A percentile compares a stretch with the other conserved stretches of the same genome.
Evolutionary conservation across 2,888 invertebrate genomes (phyloP).

Genomic region (Dynastes grantii): DNA sequence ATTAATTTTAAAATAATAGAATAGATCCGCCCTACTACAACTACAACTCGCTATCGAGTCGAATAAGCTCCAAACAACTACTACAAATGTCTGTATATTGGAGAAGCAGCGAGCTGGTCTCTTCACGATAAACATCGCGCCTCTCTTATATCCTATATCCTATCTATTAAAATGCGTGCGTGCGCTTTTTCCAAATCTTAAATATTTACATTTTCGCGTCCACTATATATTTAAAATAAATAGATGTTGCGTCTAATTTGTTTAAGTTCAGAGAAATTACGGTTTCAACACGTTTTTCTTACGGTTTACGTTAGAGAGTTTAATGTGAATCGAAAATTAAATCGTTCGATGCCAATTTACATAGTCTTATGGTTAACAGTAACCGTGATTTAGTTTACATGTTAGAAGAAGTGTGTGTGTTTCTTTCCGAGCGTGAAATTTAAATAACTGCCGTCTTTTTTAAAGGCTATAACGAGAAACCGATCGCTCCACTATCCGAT

Average conservation of each 20-base stretch:
- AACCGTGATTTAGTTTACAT: conserved; percentile 45
- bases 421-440: conserved; percentile 24
- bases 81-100: background rate
- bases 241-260: conserved; percentile 45
- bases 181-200: conserved; percentile 32
- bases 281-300: conserved; percentile 49
- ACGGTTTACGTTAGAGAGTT: conserved; percentile 45
- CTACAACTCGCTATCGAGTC: background rate
- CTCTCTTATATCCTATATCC: background rate
- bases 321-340: conserved; percentile 46
- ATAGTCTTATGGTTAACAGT: conserved; percentile 45
- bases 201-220: conserved; percentile 45
- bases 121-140: conserved; percentile 22
- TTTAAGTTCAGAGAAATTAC: conserved; percentile 48
- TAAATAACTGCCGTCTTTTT: conserved; percentile 30
- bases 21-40: conserved; percentile 4
- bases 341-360: conserved; percentile 44
- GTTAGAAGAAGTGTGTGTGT: conserved; percentile 40
- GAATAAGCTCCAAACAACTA: background rate
- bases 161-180: conserved; percentile 32
- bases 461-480: conserved; percentile 9
- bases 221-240: conserved; percentile 45
- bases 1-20: conserved; percentile 45
- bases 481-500: background rate
- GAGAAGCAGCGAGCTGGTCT: background rate